phyloP scores from a whole-genome alignment of 2,113 vertebrate species.

The Ptilonorhynchus violaceus region DNA sequence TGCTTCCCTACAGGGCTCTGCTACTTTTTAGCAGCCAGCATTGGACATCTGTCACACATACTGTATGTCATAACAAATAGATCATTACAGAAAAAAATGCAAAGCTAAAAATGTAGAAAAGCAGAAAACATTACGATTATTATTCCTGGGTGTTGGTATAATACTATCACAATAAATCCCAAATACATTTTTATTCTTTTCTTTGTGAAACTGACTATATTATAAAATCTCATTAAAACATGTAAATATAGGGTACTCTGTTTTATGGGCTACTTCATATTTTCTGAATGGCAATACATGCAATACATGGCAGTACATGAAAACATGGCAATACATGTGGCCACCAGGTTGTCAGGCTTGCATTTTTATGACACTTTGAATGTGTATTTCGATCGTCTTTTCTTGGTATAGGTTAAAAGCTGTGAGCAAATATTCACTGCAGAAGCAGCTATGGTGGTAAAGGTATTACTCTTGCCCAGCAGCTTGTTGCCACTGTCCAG shows the following conservation, averaged over 20 bases:
- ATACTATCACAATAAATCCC: constrained; percentile 43
- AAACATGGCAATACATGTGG: neutral
- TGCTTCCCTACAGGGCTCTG: constrained; percentile 51
- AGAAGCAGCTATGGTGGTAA: neutral
- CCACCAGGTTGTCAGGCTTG: neutral
- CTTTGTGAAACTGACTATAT: constrained; percentile 34
- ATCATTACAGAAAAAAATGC: constrained; percentile 52
- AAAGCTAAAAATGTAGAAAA: constrained; percentile 40
- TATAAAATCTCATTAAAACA: constrained; percentile 37
- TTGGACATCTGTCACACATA: constrained; percentile 72
- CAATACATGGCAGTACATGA: neutral
- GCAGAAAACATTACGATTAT: constrained; percentile 18
- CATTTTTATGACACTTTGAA: neutral
- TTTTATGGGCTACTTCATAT: neutral
- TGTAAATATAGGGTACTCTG: neutral
- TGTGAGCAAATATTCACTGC: neutral
- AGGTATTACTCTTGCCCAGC: neutral
- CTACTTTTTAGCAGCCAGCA: constrained; percentile 66
- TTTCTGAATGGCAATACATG: neutral
- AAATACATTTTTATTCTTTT: constrained; percentile 30
- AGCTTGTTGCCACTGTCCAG: neutral
- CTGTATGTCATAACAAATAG: constrained; percentile 71
- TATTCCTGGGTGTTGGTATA: constrained; percentile 29
- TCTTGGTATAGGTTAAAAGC: neutral
- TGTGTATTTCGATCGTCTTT: neutral